A percentile compares a stretch with the other conserved stretches of the same genome.
Conservation (phyloP, 2,888 invertebrate genomes). For the Lycia hirtaria region DNA sequence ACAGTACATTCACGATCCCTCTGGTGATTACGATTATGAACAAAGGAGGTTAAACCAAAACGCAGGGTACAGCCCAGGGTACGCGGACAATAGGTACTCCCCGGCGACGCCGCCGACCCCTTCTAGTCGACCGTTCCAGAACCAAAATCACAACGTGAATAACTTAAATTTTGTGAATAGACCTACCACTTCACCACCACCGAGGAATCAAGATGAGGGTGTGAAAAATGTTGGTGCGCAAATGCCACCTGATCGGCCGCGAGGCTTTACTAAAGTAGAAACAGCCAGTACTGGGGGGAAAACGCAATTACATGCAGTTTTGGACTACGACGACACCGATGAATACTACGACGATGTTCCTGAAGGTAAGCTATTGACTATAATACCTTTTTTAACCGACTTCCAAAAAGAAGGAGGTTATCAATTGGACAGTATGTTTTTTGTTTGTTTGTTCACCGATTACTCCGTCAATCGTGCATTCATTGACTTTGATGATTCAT, state of each 20-base stretch:
- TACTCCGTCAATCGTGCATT: too few relatives aligned
- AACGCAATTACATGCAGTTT: slow-evolving; percentile 89
- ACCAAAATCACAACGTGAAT: slow-evolving; percentile 70
- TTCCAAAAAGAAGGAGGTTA: too few relatives aligned
- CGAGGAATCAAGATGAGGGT: slow-evolving; percentile 62
- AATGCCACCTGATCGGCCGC: slow-evolving; percentile 82
- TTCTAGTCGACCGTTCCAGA: slow-evolving; percentile 78
- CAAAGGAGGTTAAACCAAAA: slow-evolving; percentile 67
- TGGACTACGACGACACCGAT: slow-evolving; percentile 88
- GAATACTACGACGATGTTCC: slow-evolving; percentile 87
- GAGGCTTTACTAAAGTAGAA: slow-evolving; percentile 88
- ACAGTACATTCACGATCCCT: slow-evolving; percentile 77
- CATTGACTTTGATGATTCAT: too few relatives aligned
- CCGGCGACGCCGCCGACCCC: slow-evolving; percentile 65
- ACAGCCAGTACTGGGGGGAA: slow-evolving; percentile 83
- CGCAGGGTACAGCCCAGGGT: slow-evolving; percentile 68
- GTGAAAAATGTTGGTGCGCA: slow-evolving; percentile 56
- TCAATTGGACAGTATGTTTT: too few relatives aligned
- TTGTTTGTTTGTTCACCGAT: too few relatives aligned
- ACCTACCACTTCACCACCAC: slow-evolving; percentile 56
- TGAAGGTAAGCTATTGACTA: slow-evolving; percentile 62
- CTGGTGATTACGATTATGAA: slow-evolving; percentile 79
- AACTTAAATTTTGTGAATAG: slow-evolving; percentile 66
- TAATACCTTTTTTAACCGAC: not conserved
- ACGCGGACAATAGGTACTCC: slow-evolving; percentile 68